Evolutionary conservation across 2,113 vertebrate genomes (phyloP).

Genomic region (Syrmaticus mikado): DNA sequence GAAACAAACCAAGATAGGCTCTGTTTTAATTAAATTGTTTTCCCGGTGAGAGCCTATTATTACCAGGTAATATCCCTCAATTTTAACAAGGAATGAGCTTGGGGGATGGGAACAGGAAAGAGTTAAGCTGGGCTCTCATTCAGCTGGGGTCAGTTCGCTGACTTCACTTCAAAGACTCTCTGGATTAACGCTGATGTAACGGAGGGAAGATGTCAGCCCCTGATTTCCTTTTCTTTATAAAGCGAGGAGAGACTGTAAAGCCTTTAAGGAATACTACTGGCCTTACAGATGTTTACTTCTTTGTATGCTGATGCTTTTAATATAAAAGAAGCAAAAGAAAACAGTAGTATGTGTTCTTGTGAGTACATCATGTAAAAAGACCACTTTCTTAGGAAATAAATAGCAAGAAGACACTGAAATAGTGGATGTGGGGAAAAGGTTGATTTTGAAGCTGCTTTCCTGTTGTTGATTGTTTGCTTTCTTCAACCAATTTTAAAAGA

Average conservation of each 20-base stretch:
- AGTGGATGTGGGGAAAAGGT: background rate
- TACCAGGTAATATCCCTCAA: background rate
- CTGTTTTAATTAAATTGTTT: conserved; percentile 13
- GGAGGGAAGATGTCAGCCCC: background rate
- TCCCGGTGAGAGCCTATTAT: background rate
- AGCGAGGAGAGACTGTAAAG: background rate
- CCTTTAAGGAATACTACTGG: background rate
- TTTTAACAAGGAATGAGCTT: background rate
- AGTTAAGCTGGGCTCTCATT: conserved; percentile 14
- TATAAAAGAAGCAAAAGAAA: background rate
- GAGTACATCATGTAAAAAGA: background rate
- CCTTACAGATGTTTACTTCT: background rate
- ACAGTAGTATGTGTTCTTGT: background rate
- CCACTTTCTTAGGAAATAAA: background rate
- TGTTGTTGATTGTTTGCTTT: background rate
- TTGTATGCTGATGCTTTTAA: background rate
- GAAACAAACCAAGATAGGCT: background rate
- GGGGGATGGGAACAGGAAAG: background rate
- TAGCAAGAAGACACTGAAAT: background rate
- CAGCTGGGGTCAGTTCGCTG: background rate
- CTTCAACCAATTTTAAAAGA: background rate
- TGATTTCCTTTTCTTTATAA: conserved; percentile 9
- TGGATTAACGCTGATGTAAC: conserved; percentile 18
- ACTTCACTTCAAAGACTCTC: conserved; percentile 17
- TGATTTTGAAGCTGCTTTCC: background rate